These are phyloP conservation scores for Tholera decimalis DNA, from an alignment of 2,888 invertebrate genomes.

Conservation along the genomic window DNA sequence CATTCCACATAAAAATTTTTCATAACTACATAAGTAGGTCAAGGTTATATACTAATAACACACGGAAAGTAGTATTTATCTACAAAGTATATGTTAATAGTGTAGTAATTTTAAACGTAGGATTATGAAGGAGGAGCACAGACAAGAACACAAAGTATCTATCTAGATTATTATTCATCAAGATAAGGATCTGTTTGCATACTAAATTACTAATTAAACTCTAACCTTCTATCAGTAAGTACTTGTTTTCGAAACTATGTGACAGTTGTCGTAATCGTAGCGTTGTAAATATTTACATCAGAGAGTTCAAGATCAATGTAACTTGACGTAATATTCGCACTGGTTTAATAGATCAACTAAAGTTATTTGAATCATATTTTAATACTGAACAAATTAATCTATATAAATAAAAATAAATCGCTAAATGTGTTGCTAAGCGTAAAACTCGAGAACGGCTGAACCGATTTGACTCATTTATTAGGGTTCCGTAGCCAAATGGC, in stretches of 20 bases:
- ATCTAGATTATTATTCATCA: conserved; percentile 30
- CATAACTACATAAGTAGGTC: conserved; percentile 19
- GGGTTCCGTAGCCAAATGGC: too few species aligned
- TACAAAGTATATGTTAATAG: background rate
- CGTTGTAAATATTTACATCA: conserved; percentile 16
- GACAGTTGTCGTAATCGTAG: conserved; percentile 10
- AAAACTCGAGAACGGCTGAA: too few species aligned
- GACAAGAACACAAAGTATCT: background rate
- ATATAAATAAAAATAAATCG: too few species aligned
- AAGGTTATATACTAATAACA: background rate
- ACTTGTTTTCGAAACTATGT: background rate
- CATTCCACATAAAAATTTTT: background rate
- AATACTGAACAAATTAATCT: too few species aligned
- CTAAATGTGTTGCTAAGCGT: too few species aligned
- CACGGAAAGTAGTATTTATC: background rate
- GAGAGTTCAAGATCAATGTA: conserved; percentile 39
- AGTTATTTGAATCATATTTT: too few species aligned
- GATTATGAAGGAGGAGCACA: background rate
- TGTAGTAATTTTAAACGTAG: background rate
- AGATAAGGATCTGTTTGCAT: conserved; percentile 35
- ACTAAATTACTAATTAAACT: background rate
- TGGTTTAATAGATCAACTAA: background rate
- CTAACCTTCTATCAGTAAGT: too few species aligned
- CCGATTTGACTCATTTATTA: too few species aligned
- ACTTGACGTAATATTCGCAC: conserved; percentile 21